Percentiles rank a stretch among this genome's conserved stretches.
phyloP scores from a whole-genome alignment of 2,888 invertebrate genomes.

The Girardia tigrina region DNA sequence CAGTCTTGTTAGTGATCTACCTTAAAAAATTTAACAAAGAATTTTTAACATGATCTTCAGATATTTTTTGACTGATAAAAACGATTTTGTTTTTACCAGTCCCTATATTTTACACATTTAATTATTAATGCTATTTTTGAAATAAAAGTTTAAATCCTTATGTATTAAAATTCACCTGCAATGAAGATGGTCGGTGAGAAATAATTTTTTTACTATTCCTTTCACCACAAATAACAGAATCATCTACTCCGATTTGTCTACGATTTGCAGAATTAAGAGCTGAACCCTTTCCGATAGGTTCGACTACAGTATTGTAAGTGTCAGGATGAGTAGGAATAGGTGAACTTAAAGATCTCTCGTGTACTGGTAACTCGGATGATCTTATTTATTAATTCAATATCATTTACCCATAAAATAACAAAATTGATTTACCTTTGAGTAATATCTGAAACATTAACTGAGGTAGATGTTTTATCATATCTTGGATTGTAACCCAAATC shows the following conservation, averaged over 20 bases:
- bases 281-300: background rate
- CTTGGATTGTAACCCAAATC: slow-evolving; percentile 32
- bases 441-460: slow-evolving; percentile 18
- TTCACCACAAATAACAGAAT: background rate
- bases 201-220: background rate
- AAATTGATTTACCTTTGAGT: background rate
- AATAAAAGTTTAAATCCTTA: background rate
- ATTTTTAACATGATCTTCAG: no score
- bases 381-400: background rate
- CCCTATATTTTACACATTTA: background rate
- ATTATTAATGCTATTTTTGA: background rate
- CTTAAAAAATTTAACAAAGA: no score
- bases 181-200: slow-evolving; percentile 27
- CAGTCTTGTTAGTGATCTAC: no score
- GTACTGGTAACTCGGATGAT: slow-evolving; percentile 33
- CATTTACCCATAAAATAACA: slow-evolving; percentile 51
- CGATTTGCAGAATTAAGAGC: background rate
- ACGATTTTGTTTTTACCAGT: no score
- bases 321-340: slow-evolving; percentile 44
- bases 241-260: slow-evolving; percentile 8
- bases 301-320: slow-evolving; percentile 32
- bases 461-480: slow-evolving; percentile 1
- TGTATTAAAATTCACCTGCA: slow-evolving; percentile 20
- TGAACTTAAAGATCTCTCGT: slow-evolving; percentile 43
- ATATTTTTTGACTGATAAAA: no score